Percentiles rank a stretch among this genome's conserved stretches.
Conservation (phyloP, 1,140 invertebrate species). For the Saccostrea glomerata region DNA sequence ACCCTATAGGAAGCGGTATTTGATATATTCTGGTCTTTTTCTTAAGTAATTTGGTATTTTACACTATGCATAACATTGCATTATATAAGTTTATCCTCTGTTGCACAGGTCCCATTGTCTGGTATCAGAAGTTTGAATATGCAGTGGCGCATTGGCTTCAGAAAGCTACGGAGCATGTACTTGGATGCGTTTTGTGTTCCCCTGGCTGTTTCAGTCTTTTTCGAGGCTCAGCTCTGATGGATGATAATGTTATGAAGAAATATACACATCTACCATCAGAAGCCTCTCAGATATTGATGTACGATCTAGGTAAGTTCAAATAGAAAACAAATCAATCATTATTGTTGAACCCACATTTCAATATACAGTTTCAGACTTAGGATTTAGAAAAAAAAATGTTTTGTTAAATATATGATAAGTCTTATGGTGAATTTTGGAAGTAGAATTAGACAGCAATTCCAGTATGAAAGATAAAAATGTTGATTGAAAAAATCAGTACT, state of each 20-base stretch:
- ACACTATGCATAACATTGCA: not conserved
- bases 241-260: conserved; percentile 75
- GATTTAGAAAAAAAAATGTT: too few species aligned
- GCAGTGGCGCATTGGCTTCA: conserved; percentile 99
- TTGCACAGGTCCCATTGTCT: conserved; percentile 93
- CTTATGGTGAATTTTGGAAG: too few species aligned
- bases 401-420: too few species aligned
- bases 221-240: conserved; percentile 73
- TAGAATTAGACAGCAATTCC: not conserved
- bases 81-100: not conserved
- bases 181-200: conserved; percentile 75
- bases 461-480: too few species aligned
- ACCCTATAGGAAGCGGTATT: conserved; percentile 80
- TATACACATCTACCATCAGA: conserved; percentile 73
- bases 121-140: conserved; percentile 99
- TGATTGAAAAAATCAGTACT: not conserved
- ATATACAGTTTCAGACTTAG: too few species aligned
- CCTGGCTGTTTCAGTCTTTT: conserved; percentile 77
- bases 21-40: not conserved
- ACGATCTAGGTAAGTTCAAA: conserved; percentile 72
- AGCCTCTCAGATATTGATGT: conserved; percentile 74
- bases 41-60: too few species aligned
- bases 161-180: conserved; percentile 98
- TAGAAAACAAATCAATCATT: not conserved
- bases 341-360: too few species aligned